Conservation (phyloP, 2,888 invertebrate species). For the Dasysyrphus albostriatus region DNA sequence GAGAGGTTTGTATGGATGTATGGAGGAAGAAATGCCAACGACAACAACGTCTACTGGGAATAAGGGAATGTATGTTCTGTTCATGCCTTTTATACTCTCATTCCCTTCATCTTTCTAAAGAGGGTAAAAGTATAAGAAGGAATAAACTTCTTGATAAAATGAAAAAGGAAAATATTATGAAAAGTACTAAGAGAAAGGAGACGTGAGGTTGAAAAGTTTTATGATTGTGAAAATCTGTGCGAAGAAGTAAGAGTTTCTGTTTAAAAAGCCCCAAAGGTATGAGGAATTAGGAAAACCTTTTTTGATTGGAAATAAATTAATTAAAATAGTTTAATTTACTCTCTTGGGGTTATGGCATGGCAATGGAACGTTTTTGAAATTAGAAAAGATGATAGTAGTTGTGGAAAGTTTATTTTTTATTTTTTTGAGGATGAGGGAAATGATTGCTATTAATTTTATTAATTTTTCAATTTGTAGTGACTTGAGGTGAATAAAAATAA, state of each 20-base stretch:
- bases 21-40: slow-evolving; percentile 18
- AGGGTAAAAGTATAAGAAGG: not conserved
- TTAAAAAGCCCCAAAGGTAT: slow-evolving; percentile 18
- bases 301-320: slow-evolving; percentile 75
- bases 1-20: not conserved
- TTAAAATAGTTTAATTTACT: slow-evolving; percentile 72
- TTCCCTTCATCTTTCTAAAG: not conserved
- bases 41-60: slow-evolving; percentile 31
- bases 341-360: not conserved
- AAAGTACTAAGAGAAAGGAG: not conserved
- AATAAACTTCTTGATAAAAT: slow-evolving; percentile 10
- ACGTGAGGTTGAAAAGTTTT: slow-evolving; percentile 60
- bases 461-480: not conserved
- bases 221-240: slow-evolving; percentile 39
- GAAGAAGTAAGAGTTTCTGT: slow-evolving; percentile 16
- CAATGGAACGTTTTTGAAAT: slow-evolving; percentile 39
- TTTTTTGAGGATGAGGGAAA: not conserved
- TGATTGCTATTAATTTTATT: slow-evolving; percentile 13
- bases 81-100: not conserved
- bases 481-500: not conserved
- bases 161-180: slow-evolving; percentile 7
- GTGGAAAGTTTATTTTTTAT: not conserved
- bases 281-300: slow-evolving; percentile 52
- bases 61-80: slow-evolving; percentile 12
- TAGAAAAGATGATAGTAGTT: slow-evolving; percentile 23